These are phyloP conservation scores for Sinella curviseta DNA, from an alignment of 1,140 invertebrate species.

Conservation along the genomic window DNA sequence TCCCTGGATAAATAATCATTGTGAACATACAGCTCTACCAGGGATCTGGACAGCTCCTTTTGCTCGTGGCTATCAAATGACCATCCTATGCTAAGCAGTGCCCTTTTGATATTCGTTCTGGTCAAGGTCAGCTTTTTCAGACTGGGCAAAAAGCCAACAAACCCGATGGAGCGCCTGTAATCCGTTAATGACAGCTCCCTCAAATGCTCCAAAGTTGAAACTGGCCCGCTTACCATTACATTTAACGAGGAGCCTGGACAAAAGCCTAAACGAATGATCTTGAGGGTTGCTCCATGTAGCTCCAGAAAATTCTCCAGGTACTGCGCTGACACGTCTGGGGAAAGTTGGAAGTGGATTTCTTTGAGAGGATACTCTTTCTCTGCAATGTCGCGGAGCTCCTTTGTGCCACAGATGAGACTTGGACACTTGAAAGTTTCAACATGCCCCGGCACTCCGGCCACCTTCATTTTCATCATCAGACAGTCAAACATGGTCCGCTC, in stretches of 20 bases:
- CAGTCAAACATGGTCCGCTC: conserved; percentile 10
- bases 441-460: neutral
- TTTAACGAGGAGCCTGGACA: neutral
- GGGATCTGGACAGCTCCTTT: neutral
- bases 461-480: neutral
- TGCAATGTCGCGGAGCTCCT: neutral
- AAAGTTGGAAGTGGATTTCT: neutral
- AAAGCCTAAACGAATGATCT: neutral
- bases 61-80: neutral
- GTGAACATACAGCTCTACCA: neutral
- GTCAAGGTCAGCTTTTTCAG: neutral
- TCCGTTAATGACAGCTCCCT: neutral
- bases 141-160: conserved; percentile 1
- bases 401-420: neutral
- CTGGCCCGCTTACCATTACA: neutral
- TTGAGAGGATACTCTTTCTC: neutral
- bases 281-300: neutral
- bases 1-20: conserved; percentile 18
- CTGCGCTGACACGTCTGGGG: neutral
- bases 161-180: neutral
- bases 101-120: conserved; percentile 13
- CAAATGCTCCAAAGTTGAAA: neutral
- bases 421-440: neutral
- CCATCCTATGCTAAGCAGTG: conserved; percentile 4
- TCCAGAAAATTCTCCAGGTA: conserved; percentile 9